A percentile compares a stretch with the other conserved stretches of the same genome.
phyloP scores from a whole-genome alignment of 1,140 invertebrate genomes.

The Zaprionus ghesquierei region DNA sequence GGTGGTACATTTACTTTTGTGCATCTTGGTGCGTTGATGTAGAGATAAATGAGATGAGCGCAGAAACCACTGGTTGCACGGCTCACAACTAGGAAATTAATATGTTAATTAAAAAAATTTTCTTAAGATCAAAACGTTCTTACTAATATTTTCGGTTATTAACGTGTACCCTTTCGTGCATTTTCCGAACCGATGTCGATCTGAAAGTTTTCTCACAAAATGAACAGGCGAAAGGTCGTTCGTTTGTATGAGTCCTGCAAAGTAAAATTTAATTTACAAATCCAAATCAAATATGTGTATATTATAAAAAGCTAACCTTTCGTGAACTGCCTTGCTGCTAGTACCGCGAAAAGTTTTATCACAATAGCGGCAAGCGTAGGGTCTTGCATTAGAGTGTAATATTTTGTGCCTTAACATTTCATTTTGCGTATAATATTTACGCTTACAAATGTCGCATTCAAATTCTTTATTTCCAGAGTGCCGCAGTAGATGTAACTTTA shows the following conservation, averaged over 20 bases:
- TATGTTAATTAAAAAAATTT: not conserved
- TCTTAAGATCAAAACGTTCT: not conserved
- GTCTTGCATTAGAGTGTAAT: conserved; percentile 51
- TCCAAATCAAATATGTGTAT: too few species aligned
- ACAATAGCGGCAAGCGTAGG: conserved; percentile 52
- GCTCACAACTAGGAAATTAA: conserved; percentile 46
- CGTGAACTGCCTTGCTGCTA: conserved; percentile 58
- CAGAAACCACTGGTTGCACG: conserved; percentile 54
- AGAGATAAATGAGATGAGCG: conserved; percentile 43
- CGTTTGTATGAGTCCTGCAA: conserved; percentile 87
- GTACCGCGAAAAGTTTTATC: conserved; percentile 58
- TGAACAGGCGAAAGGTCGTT: conserved; percentile 87
- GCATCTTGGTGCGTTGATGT: conserved; percentile 45
- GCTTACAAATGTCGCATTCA: conserved; percentile 56
- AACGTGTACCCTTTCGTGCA: conserved; percentile 48
- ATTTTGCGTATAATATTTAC: conserved; percentile 48
- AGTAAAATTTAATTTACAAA: not conserved
- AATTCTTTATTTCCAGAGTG: conserved; percentile 54
- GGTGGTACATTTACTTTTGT: conserved; percentile 24
- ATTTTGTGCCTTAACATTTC: conserved; percentile 61
- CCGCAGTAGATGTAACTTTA: conserved; percentile 51
- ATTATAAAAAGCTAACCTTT: conserved; percentile 21
- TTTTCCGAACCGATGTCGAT: conserved; percentile 57
- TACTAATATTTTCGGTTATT: conserved; percentile 55
- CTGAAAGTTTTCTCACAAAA: conserved; percentile 88